phyloP scores from a whole-genome alignment of 2,113 vertebrate species.

The Nanorana parkeri region DNA sequence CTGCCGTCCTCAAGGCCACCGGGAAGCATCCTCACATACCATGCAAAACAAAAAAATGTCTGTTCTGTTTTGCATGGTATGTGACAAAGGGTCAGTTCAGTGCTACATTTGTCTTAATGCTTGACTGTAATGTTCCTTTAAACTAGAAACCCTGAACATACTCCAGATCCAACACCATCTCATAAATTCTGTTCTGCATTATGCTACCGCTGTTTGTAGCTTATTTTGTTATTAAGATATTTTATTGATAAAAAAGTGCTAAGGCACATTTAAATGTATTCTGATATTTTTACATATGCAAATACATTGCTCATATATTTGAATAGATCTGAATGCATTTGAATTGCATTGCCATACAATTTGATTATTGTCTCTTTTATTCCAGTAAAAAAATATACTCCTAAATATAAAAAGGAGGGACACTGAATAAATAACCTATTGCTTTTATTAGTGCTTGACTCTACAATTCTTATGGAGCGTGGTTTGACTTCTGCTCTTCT shows the following conservation, averaged over 20 bases:
- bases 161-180: background rate
- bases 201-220: background rate
- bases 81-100: no score
- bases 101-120: no score
- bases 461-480: background rate
- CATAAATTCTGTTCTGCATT: background rate
- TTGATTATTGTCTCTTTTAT: constrained; percentile 21
- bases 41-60: no score
- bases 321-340: constrained; percentile 47
- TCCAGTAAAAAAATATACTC: constrained; percentile 10
- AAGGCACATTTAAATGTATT: constrained; percentile 31
- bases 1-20: no score
- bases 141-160: no score
- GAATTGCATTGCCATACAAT: constrained; percentile 42
- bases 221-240: constrained; percentile 28
- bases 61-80: no score
- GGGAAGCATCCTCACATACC: no score
- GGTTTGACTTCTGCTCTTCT: constrained; percentile 6
- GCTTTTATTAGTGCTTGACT: constrained; percentile 2
- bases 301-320: constrained; percentile 42
- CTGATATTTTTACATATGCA: constrained; percentile 42
- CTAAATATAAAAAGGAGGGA: constrained; percentile 7
- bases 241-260: constrained; percentile 29
- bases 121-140: no score
- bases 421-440: constrained; percentile 16